phyloP scores from a whole-genome alignment of 37 sponge, comb jelly and placozoan species.

The Eunapius fragilis region DNA sequence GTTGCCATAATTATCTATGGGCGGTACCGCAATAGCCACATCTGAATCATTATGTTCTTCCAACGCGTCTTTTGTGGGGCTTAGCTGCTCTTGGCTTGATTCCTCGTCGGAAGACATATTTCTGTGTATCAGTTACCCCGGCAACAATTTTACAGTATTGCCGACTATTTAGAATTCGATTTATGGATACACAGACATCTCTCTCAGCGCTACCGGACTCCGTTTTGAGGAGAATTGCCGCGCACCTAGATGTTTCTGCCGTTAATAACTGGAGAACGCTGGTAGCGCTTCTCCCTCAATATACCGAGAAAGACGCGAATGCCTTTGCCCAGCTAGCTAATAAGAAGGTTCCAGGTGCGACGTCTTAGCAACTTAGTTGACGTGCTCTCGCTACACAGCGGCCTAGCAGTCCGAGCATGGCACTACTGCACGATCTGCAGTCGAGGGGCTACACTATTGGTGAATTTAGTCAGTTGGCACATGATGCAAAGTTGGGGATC shows the following conservation, averaged over 20 bases:
- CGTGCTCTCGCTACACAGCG: background rate
- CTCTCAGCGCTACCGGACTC: slow-evolving; percentile 9
- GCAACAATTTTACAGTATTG: background rate
- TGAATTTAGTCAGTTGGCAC: slow-evolving; percentile 18
- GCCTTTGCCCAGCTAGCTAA: slow-evolving; percentile 6
- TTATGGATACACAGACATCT: background rate
- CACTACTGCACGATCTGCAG: slow-evolving; percentile 25
- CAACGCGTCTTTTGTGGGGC: background rate
- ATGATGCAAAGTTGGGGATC: background rate
- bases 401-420: slow-evolving; percentile 39
- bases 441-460: slow-evolving; percentile 33
- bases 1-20: background rate
- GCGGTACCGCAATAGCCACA: background rate
- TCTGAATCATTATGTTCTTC: background rate
- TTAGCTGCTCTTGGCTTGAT: background rate
- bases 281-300: slow-evolving; percentile 16
- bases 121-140: background rate
- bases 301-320: slow-evolving; percentile 33
- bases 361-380: too few relatives aligned
- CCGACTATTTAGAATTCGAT: background rate
- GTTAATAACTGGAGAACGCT: slow-evolving; percentile 45
- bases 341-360: slow-evolving; percentile 10
- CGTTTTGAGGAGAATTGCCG: slow-evolving; percentile 13
- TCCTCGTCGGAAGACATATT: background rate
- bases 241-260: slow-evolving; percentile 17